phyloP scores from a whole-genome alignment of 2,888 invertebrate genomes.

The Habroteleia sp. region DNA sequence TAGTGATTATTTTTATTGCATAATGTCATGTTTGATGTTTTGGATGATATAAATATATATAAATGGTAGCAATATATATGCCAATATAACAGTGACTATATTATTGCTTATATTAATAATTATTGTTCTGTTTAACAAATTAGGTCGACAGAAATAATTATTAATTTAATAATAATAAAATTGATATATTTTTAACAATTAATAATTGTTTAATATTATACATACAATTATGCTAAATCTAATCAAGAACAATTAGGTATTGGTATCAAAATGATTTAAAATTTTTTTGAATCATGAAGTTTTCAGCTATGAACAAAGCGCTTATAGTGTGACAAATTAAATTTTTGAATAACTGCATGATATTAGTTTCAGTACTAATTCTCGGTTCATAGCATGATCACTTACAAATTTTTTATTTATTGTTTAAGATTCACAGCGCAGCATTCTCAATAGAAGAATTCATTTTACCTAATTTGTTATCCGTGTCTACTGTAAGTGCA shows the following conservation, averaged over 20 bases:
- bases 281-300: conserved; percentile 25
- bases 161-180: conserved; percentile 19
- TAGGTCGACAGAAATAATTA: not conserved
- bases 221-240: conserved; percentile 11
- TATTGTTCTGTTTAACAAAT: not conserved
- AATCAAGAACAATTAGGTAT: conserved; percentile 6
- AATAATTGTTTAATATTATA: not conserved
- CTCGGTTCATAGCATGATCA: conserved; percentile 76
- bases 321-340: conserved; percentile 27
- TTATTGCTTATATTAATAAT: conserved; percentile 32
- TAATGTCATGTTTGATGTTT: conserved; percentile 22
- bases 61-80: conserved; percentile 1
- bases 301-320: conserved; percentile 44
- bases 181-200: not conserved
- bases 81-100: not conserved
- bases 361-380: conserved; percentile 30
- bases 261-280: conserved; percentile 20
- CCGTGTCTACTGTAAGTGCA: conserved; percentile 77
- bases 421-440: conserved; percentile 76
- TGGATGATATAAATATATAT: conserved; percentile 3
- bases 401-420: conserved; percentile 77
- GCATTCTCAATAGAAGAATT: conserved; percentile 77
- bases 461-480: conserved; percentile 79
- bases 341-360: not conserved
- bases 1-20: conserved; percentile 66